Base-by-base conservation (phyloP, 2,888 invertebrate genomes). In the Schrankia costaestrigalis region DNA sequence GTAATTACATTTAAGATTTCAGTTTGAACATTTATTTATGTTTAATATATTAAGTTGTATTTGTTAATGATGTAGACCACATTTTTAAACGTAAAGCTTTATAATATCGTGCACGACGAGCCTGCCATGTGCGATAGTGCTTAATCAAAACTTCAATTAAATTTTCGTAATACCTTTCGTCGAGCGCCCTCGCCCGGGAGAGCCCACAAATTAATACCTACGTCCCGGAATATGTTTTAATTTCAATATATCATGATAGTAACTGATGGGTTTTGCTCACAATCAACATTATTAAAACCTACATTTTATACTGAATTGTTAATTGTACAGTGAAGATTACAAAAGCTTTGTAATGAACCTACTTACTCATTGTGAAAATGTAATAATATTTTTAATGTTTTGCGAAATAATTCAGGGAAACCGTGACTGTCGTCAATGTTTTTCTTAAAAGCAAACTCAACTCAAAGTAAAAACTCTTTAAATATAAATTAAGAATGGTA, bases 91-190 rank as follows among this genome's bases (percentile, higher is more conserved):
- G 35, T 30, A 19, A 11, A 24, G 23, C 42, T 49, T 48, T 48
- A 48, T 46, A 57, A 33, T 51, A 47, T 53, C 38, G 36, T 33
- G 35, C 31, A 49, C 44, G 45, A 48, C 45, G 56, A 61, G 59
- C 42, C 68, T 72, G 71, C 61, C 67, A 66, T 63, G 55, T 71
- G 66, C 66, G 73, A 78, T 77, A 78, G 76, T 78, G 70, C 69
- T 78, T 81, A 77, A 82, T 84, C 79, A 78, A 81, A 82, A 80
- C 75, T 80, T 81, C 80, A 83, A 83, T 83, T 83, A 83, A 82
- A 82, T 80, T 79, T 77, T 65, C 75, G 74, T 79, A 77, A 79
- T 77, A 77, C 79, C 76, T 78, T 78, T 76, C 78, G 66, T 66
- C 69, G 65, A 56, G 59, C 62, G 61, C 57, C 60, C 66, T 69